phyloP scores from a whole-genome alignment of 1,140 invertebrate species.

The Teleopsis dalmanni region DNA sequence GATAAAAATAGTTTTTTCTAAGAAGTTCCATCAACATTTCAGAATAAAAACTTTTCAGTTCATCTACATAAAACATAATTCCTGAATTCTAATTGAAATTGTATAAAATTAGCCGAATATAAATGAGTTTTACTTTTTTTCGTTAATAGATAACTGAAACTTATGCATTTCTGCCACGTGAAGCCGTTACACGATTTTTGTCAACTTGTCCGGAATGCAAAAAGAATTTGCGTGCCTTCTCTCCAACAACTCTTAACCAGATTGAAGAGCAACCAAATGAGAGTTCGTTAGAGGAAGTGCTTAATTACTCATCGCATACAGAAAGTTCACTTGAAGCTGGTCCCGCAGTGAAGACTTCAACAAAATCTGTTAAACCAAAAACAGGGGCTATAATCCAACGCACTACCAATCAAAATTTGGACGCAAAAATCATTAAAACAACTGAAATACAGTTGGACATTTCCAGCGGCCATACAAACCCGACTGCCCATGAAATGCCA shows the following conservation, averaged over 20 bases:
- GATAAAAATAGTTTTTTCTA: too few relatives aligned
- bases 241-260: conserved; percentile 41
- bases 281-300: conserved; percentile 34
- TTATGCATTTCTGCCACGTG: conserved; percentile 88
- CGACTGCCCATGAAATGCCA: too few relatives aligned
- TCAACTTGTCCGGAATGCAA: conserved; percentile 90
- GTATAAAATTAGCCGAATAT: neutral
- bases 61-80: too few relatives aligned
- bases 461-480: too few relatives aligned
- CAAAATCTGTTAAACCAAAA: conserved; percentile 10
- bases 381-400: conserved; percentile 13
- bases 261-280: conserved; percentile 35
- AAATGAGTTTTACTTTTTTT: neutral
- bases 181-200: conserved; percentile 90
- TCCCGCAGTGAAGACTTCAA: conserved; percentile 19
- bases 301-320: conserved; percentile 40
- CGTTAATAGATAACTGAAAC: conserved; percentile 83
- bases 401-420: too few relatives aligned
- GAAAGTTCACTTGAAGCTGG: conserved; percentile 39
- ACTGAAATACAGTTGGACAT: too few relatives aligned
- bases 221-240: conserved; percentile 71
- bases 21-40: too few relatives aligned
- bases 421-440: too few relatives aligned
- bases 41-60: too few relatives aligned
- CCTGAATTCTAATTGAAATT: too few relatives aligned